These are phyloP conservation scores for Pyrrhosoma nymphula DNA, from an alignment of 2,888 invertebrate species.

Conservation along the genomic window DNA sequence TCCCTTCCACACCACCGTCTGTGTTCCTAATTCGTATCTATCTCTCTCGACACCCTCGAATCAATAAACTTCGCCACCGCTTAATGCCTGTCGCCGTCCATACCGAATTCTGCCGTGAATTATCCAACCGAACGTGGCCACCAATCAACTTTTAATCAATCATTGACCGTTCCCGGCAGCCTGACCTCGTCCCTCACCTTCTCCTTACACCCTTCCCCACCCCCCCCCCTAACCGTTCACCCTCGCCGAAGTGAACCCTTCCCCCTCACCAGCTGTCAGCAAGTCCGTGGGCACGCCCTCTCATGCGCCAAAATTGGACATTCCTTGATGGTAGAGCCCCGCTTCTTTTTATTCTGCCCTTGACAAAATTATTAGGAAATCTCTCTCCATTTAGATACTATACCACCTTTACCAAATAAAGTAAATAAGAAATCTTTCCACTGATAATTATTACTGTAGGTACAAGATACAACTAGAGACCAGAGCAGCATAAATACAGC, in stretches of 20 bases:
- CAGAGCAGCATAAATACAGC: no score
- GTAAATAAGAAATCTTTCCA: no score
- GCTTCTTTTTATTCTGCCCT: neutral
- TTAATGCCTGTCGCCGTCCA: constrained; percentile 61
- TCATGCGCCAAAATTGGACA: neutral
- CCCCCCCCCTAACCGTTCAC: neutral
- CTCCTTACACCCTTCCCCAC: neutral
- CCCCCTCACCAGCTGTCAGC: neutral
- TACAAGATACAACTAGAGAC: no score
- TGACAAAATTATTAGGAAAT: no score
- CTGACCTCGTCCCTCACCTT: neutral
- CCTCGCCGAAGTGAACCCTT: neutral
- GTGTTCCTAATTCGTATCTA: neutral
- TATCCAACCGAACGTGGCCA: constrained; percentile 59
- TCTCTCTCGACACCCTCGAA: neutral
- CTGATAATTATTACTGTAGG: no score
- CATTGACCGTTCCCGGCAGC: constrained; percentile 44
- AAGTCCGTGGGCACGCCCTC: neutral
- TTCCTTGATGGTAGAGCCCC: neutral
- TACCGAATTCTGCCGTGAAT: constrained; percentile 57
- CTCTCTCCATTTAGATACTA: no score
- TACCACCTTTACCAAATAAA: no score
- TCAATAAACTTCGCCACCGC: constrained; percentile 42
- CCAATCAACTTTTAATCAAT: constrained; percentile 67
- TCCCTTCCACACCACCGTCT: neutral